These are phyloP conservation scores for Sinella curviseta DNA, from an alignment of 1,140 invertebrate species.

Conservation along the genomic window DNA sequence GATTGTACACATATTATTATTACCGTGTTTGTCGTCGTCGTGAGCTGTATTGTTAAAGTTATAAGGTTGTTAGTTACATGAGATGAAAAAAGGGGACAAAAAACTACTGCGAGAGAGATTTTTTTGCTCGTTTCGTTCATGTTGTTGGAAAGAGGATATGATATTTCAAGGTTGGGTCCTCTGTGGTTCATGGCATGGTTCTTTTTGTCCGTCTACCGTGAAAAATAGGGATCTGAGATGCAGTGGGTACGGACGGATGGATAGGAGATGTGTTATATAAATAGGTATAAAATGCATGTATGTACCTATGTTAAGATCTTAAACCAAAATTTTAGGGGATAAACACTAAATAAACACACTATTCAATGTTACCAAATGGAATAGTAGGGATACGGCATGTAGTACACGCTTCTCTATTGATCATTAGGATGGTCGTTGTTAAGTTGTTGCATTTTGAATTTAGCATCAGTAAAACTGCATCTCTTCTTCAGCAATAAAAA, in stretches of 20 bases:
- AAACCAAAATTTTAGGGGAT: too few species aligned
- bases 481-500: too few species aligned
- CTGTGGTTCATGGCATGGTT: conserved; percentile 20
- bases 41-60: background rate
- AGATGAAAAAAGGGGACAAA: background rate
- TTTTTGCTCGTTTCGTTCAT: background rate
- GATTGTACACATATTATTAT: background rate
- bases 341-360: too few species aligned
- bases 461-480: too few species aligned
- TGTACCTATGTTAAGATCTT: too few species aligned
- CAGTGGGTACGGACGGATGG: background rate
- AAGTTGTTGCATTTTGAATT: too few species aligned
- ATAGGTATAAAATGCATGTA: too few species aligned
- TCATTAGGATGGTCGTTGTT: too few species aligned
- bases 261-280: too few species aligned
- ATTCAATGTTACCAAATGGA: too few species aligned
- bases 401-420: too few species aligned
- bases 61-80: background rate
- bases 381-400: too few species aligned
- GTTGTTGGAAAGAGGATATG: conserved; percentile 16
- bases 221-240: background rate
- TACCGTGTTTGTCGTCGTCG: background rate
- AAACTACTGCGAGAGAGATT: background rate
- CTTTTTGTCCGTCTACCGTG: conserved; percentile 22
- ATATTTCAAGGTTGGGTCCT: conserved; percentile 24